Evolutionary conservation across 1,140 invertebrate species (phyloP), one percentile per base, ranked within the genome.

Genomic region (Nixonia krombeini): DNA sequence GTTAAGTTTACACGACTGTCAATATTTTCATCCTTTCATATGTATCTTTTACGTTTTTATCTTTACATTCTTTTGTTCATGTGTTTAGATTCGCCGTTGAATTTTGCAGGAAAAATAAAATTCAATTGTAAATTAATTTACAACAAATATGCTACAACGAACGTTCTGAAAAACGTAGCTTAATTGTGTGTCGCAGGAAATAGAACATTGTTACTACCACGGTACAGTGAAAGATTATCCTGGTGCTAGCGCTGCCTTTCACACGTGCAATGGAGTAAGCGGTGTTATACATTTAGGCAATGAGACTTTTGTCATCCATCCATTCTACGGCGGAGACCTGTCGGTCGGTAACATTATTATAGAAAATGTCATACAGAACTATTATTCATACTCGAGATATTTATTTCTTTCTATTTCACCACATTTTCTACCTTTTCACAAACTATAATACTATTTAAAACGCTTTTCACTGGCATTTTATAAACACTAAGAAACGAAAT

Each of bases 241-340:
- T 7, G 96, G 95, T 61, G 96, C 96, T n/a, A 94, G 91, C 61
- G 96, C 96, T 26, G 96, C 96, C 64, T 96, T 98, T 85, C 94
- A 97, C 82, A 99, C 96, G 8, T 99, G 96, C 86, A 96, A 97
- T 83, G 96, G 96, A 33, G 93, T 99, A 52, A 96, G 94, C 71
- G 96, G 96, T 10, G 93, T 98, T 71, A 97, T 98, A 73, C 96
- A 98, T 86, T 91, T 97, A 72, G 94, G 94, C 75, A 97, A 97
- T 87, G 96, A 97, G 85, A 98, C 96, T 9, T 98, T 97, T 85
- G 93, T 98, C 72, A 96, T 98, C 73, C 95, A 97, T 87, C 96
- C 96, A 23, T 96, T 98, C 84, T 96, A 95, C 83, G 96, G 95
- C 55, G 96, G 96, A 35, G 96, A 97, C 88, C 87, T 96, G 72